Conservation (phyloP, 1,140 invertebrate species). For the Nasonia giraulti region DNA sequence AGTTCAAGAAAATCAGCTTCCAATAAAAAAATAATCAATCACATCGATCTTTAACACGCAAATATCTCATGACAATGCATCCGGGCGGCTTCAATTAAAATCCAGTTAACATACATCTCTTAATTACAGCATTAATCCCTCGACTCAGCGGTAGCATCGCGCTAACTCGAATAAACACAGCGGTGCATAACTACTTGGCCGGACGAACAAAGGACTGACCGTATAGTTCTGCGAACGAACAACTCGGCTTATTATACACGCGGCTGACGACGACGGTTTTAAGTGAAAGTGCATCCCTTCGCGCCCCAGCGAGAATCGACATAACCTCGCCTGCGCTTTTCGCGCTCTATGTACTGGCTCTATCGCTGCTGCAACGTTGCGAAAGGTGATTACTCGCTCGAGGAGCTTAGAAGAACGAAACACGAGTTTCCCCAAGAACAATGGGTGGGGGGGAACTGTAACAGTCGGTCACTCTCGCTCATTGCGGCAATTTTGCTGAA, state of each 20-base stretch:
- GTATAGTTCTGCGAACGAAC: background rate
- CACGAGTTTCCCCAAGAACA: background rate
- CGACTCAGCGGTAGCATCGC: background rate
- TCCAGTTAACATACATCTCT: background rate
- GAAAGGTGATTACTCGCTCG: conserved; percentile 23
- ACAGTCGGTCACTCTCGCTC: background rate
- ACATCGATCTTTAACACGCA: no score
- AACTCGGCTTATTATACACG: background rate
- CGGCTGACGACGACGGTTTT: background rate
- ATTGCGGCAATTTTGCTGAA: background rate
- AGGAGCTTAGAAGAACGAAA: conserved; percentile 10
- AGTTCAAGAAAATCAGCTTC: no score
- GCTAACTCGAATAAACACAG: background rate
- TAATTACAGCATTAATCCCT: background rate
- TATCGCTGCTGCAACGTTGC: background rate
- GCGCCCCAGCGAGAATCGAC: conserved; percentile 33
- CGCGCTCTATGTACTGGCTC: background rate
- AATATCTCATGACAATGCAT: background rate
- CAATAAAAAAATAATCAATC: no score
- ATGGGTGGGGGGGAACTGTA: background rate
- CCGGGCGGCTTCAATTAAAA: background rate
- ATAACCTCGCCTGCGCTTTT: conserved; percentile 19
- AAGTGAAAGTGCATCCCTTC: conserved; percentile 43
- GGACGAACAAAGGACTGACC: conserved; percentile 32
- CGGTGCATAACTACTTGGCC: background rate